phyloP scores from a whole-genome alignment of 2,113 vertebrate species.

The Nerophis lumbriciformis region DNA sequence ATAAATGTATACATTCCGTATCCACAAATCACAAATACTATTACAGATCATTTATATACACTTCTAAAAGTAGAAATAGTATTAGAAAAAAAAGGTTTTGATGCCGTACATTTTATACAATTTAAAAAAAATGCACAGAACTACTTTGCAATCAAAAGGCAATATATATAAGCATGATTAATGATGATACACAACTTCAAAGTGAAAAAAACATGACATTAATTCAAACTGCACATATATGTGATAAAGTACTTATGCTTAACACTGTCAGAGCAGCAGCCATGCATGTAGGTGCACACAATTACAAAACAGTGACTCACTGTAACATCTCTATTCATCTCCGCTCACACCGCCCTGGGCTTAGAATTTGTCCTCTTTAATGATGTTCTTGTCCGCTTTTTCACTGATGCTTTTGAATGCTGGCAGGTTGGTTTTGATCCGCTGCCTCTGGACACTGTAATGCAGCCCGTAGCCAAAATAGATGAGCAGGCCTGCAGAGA shows the following conservation, averaged over 20 bases:
- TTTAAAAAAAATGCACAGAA: slow-evolving; percentile 5
- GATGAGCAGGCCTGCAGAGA: slow-evolving; percentile 72
- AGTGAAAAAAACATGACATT: neutral
- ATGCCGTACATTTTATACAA: slow-evolving; percentile 11
- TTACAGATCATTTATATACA: neutral
- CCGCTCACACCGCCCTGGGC: neutral
- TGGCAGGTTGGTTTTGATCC: neutral
- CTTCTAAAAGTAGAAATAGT: neutral
- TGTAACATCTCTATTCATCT: slow-evolving; percentile 39
- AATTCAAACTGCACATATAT: neutral
- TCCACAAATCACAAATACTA: slow-evolving; percentile 7
- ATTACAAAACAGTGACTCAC: slow-evolving; percentile 18
- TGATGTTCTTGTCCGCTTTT: slow-evolving; percentile 19
- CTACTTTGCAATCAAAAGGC: neutral
- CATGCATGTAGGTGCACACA: slow-evolving; percentile 1
- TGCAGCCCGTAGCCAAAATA: slow-evolving; percentile 79
- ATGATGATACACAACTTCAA: neutral
- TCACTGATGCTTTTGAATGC: slow-evolving; percentile 39
- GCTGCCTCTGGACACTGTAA: slow-evolving; percentile 68
- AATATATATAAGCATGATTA: slow-evolving; percentile 1
- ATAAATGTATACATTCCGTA: neutral
- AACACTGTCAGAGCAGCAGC: neutral
- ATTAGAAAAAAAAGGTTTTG: neutral
- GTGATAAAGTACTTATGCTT: slow-evolving; percentile 1
- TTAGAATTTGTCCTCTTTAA: slow-evolving; percentile 53